Evolutionary conservation across 2,113 vertebrate genomes (phyloP).

Genomic region (Neogobius melanostomus): DNA sequence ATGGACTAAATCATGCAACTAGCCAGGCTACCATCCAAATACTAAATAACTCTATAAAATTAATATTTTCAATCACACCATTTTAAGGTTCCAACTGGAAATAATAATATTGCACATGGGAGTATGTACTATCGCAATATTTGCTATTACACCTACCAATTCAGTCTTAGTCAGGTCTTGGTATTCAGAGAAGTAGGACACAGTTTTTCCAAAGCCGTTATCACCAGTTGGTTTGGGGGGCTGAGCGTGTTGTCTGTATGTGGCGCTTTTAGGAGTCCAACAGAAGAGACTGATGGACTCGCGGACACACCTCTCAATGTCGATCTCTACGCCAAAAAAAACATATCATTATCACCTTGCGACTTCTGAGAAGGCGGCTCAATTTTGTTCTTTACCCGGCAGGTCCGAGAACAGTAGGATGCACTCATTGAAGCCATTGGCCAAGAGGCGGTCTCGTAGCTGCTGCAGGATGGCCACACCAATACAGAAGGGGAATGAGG

Average conservation of each 20-base stretch:
- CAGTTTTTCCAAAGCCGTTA: constrained; percentile 64
- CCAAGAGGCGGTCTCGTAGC: constrained; percentile 90
- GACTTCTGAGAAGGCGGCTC: neutral
- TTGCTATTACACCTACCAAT: constrained; percentile 77
- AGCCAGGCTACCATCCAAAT: too few relatives aligned
- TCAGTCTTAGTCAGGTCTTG: constrained; percentile 86
- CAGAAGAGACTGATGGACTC: constrained; percentile 96
- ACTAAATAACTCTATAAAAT: too few relatives aligned
- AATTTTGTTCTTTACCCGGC: constrained; percentile 80
- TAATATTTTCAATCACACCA: too few relatives aligned
- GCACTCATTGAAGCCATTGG: constrained; percentile 98
- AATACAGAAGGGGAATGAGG: constrained; percentile 96
- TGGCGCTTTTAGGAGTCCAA: constrained; percentile 95
- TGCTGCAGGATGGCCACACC: constrained; percentile 97
- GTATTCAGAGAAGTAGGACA: constrained; percentile 82
- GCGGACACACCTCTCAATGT: constrained; percentile 95
- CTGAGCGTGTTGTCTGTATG: constrained; percentile 91
- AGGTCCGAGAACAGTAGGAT: constrained; percentile 98
- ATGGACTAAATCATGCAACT: too few relatives aligned
- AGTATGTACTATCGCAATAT: too few relatives aligned
- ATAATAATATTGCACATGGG: too few relatives aligned
- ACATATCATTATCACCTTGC: neutral
- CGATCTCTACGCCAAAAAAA: constrained; percentile 80
- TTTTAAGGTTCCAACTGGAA: too few relatives aligned
- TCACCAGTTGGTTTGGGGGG: constrained; percentile 71